Percentiles rank a stretch among this genome's conserved stretches.
These are phyloP conservation scores for Menura novaehollandiae DNA, from an alignment of 2,113 vertebrate species.

Conservation along the genomic window DNA sequence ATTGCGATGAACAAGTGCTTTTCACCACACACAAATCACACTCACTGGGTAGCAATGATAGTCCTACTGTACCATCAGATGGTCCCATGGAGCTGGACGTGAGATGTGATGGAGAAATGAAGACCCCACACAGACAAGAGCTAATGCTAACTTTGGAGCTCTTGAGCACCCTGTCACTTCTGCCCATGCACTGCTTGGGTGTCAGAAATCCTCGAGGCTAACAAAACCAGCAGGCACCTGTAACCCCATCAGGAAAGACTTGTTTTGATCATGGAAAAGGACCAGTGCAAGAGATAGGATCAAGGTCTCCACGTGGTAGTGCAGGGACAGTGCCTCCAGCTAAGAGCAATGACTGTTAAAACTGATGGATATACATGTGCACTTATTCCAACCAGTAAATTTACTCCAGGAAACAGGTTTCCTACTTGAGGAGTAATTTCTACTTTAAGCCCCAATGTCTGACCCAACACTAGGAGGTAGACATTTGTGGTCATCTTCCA, in stretches of 20 bases:
- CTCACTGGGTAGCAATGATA: rapidly evolving
- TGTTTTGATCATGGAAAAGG: not conserved
- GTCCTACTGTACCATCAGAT: not conserved
- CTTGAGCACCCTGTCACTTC: not conserved
- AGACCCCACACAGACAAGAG: not conserved
- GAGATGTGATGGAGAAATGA: not conserved
- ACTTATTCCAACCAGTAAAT: not conserved
- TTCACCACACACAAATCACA: not conserved
- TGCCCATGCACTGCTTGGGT: not conserved
- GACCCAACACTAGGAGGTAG: not conserved
- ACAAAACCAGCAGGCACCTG: not conserved
- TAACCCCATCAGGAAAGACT: rapidly evolving
- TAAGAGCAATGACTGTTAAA: not conserved
- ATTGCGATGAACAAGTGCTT: not conserved
- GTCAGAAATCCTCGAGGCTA: not conserved
- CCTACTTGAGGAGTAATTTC: not conserved
- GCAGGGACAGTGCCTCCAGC: not conserved
- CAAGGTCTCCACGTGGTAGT: not conserved
- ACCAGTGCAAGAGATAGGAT: not conserved
- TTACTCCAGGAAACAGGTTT: not conserved
- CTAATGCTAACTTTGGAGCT: not conserved
- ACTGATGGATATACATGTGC: not conserved
- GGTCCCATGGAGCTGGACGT: not conserved
- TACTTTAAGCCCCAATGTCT: not conserved
- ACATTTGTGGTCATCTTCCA: not conserved